A percentile compares a stretch with the other conserved stretches of the same genome.
phyloP scores from a whole-genome alignment of 1,140 invertebrate genomes.

The Hestina assimilis region DNA sequence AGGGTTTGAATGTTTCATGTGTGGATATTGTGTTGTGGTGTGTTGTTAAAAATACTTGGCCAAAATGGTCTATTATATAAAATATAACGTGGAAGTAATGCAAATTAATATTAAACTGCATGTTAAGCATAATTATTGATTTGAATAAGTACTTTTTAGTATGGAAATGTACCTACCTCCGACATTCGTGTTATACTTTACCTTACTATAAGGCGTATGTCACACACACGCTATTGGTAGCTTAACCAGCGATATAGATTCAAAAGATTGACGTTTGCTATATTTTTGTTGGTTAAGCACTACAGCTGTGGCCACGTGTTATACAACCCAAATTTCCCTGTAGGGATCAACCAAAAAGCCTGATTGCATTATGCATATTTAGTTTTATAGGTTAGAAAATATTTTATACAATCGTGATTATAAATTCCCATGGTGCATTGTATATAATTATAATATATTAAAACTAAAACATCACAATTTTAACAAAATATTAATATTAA shows the following conservation, averaged over 20 bases:
- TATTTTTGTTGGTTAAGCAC: not conserved
- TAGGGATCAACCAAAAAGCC: slow-evolving; percentile 69
- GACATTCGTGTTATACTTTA: slow-evolving; percentile 43
- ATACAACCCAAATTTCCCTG: slow-evolving; percentile 32
- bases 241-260: not conserved
- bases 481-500: slow-evolving; percentile 22
- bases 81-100: slow-evolving; percentile 23
- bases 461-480: slow-evolving; percentile 31
- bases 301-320: slow-evolving; percentile 3
- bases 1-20: slow-evolving; percentile 18
- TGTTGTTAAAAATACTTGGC: slow-evolving; percentile 4
- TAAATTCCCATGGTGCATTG: slow-evolving; percentile 56
- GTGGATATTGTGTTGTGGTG: slow-evolving; percentile 12
- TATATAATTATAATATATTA: slow-evolving; percentile 42
- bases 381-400: slow-evolving; percentile 47
- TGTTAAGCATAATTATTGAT: slow-evolving; percentile 43
- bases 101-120: slow-evolving; percentile 21
- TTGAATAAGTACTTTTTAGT: slow-evolving; percentile 42
- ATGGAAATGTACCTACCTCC: slow-evolving; percentile 63
- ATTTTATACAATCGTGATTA: slow-evolving; percentile 40
- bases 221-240: not conserved
- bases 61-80: slow-evolving; percentile 1
- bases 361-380: slow-evolving; percentile 57
- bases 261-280: not conserved
- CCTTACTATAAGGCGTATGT: slow-evolving; percentile 7